Base-by-base conservation (phyloP, 2,797 vertebrate species). In the Crenichthys baileyi region DNA sequence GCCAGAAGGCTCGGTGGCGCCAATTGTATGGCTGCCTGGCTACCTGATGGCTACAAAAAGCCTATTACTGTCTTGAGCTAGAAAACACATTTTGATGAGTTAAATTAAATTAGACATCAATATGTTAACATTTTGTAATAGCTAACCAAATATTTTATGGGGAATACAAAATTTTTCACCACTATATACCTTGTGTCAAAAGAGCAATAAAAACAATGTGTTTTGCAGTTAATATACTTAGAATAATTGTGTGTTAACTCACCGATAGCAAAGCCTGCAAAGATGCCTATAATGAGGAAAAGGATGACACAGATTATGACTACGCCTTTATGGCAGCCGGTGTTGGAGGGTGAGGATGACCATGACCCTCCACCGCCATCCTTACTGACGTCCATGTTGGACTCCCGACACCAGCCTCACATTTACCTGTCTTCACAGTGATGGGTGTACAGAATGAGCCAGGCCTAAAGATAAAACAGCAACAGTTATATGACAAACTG, bases 191-290 rank as follows among this genome's bases (percentile, higher is more conserved):
- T 68, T 4, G 39, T 68, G 39, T 22, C 12, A 68, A 68, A n/a
- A 7, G 12, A 70, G 48, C 44, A 70, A 70, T n/a, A 44, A 39
- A 41, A 44, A 24, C 16, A 44, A 1, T 1, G 0, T 36, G 7
- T 68, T 68, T 24, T n/a, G 11, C 1, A 6, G n/a, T 68, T 26
- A 26, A 46, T 16, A n/a, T 46, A 70, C 26, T 7, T 70, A 46
- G 13, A 15, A 26, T 11, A n/a, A 3, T 48, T 70, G 24, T 70
- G n/a, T 29, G 12, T 26, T 24, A 11, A 86, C 94, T 89, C 84
- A 96, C 96, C 95, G 29, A 94, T 92, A 56, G 95, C 53, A 68
- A 96, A 76, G 39, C 95, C 95, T 2, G 90, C 84, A 67, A 92
- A 89, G 70, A 94, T 88, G 46, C 95, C 95, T 0, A 94, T 55